Percentiles rank a stretch among this genome's conserved stretches.
Evolutionary conservation across 1,140 invertebrate species (phyloP).

Genomic region (Geopemphigus sp.): DNA sequence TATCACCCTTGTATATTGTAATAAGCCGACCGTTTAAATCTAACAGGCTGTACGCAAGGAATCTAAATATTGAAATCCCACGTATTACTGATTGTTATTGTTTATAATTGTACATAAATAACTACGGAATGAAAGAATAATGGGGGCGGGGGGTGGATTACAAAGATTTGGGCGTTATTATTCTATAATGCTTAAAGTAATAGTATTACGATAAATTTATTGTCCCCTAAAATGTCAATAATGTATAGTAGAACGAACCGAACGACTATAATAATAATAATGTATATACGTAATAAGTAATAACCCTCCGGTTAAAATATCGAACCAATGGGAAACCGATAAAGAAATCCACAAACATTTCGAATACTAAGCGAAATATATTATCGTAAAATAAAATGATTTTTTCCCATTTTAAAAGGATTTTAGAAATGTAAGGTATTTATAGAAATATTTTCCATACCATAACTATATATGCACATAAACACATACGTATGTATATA

Average conservation of each 20-base stretch:
- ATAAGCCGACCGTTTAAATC: too few species aligned
- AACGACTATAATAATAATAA: neutral
- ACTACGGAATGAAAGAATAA: neutral
- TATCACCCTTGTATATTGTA: neutral
- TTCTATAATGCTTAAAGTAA: constrained; percentile 6
- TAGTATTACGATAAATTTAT: constrained; percentile 37
- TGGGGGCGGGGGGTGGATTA: neutral
- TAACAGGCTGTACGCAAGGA: neutral
- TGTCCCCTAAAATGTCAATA: constrained; percentile 24
- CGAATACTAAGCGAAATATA: too few species aligned
- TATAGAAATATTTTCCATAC: too few species aligned
- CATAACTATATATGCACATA: too few species aligned
- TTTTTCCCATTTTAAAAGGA: neutral
- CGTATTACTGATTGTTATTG: neutral
- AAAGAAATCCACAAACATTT: neutral
- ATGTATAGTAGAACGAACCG: constrained; percentile 13
- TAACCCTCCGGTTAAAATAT: too few species aligned
- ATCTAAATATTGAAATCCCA: neutral
- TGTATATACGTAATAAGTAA: neutral
- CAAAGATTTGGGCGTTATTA: constrained; percentile 9
- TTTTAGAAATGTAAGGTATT: neutral
- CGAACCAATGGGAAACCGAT: neutral
- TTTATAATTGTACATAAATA: constrained; percentile 3
- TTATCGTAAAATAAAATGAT: neutral
- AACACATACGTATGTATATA: too few species aligned